These are phyloP conservation scores for Ormyrus thymus DNA, from an alignment of 2,888 invertebrate genomes.

Conservation along the genomic window DNA sequence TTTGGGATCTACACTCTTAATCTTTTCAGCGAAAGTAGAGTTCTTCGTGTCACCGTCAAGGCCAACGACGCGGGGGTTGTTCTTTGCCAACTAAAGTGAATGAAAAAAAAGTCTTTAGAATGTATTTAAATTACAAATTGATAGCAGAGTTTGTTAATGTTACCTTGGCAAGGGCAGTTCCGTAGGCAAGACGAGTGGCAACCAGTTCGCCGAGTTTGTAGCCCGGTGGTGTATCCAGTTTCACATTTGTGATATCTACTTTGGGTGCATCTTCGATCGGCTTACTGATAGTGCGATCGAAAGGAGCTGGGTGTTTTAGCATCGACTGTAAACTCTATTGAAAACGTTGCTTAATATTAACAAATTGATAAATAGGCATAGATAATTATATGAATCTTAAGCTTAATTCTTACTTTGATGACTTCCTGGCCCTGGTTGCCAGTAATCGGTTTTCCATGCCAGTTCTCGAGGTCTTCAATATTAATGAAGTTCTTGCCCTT, in stretches of 20 bases:
- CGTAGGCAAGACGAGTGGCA: constrained; percentile 96
- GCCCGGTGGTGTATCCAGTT: constrained; percentile 86
- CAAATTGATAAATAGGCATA: too few species aligned
- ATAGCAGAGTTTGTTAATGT: not conserved
- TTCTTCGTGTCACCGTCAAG: constrained; percentile 99
- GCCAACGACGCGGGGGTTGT: constrained; percentile 87
- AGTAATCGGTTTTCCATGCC: constrained; percentile 96
- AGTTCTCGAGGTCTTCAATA: constrained; percentile 95
- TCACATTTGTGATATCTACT: constrained; percentile 84
- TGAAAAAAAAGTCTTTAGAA: not conserved
- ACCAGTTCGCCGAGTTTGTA: constrained; percentile 88
- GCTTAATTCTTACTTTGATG: constrained; percentile 74
- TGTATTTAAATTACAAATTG: constrained; percentile 8
- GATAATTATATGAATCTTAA: not conserved
- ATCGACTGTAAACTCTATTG: constrained; percentile 80
- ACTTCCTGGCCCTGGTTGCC: constrained; percentile 87
- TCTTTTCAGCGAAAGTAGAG: constrained; percentile 96
- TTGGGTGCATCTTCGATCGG: constrained; percentile 83
- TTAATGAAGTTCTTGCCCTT: constrained; percentile 94
- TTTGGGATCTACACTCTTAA: constrained; percentile 83
- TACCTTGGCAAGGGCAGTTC: constrained; percentile 93
- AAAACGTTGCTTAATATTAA: constrained; percentile 43
- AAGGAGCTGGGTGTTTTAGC: constrained; percentile 82
- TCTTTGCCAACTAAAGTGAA: constrained; percentile 75
- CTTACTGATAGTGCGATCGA: constrained; percentile 79